These are phyloP conservation scores for Phylloscopus collybita DNA, from an alignment of 2,797 vertebrate genomes.

Conservation along the genomic window DNA sequence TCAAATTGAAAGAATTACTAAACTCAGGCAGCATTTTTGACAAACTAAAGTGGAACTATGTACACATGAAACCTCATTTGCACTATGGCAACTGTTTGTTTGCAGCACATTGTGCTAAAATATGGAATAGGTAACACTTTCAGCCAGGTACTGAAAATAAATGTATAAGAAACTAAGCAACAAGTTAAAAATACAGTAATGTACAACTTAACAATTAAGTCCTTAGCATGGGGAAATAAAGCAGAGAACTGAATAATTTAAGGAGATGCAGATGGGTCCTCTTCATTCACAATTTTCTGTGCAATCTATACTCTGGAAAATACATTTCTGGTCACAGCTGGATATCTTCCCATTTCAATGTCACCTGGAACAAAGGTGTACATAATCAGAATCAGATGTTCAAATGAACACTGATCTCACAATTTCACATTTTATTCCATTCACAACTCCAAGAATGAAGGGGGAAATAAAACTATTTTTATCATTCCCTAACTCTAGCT, in stretches of 20 bases:
- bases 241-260: slow-evolving; percentile 83
- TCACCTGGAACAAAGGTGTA: slow-evolving; percentile 69
- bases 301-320: slow-evolving; percentile 80
- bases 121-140: slow-evolving; percentile 87
- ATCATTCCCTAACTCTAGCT: background rate
- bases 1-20: slow-evolving; percentile 73
- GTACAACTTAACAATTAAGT: slow-evolving; percentile 86
- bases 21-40: slow-evolving; percentile 83
- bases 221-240: slow-evolving; percentile 81
- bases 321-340: slow-evolving; percentile 79
- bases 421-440: background rate
- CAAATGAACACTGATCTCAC: background rate
- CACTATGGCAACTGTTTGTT: slow-evolving; percentile 81
- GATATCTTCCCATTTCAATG: slow-evolving; percentile 66
- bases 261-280: slow-evolving; percentile 82
- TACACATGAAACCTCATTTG: slow-evolving; percentile 83
- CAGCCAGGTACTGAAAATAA: slow-evolving; percentile 90
- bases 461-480: background rate
- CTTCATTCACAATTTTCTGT: slow-evolving; percentile 80
- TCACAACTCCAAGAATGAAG: background rate
- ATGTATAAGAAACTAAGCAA: slow-evolving; percentile 85
- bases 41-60: slow-evolving; percentile 82
- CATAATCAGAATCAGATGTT: background rate
- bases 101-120: slow-evolving; percentile 93
- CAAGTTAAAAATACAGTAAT: slow-evolving; percentile 88